phyloP scores from a whole-genome alignment of 2,888 invertebrate genomes.

The Synanthedon formicaeformis region DNA sequence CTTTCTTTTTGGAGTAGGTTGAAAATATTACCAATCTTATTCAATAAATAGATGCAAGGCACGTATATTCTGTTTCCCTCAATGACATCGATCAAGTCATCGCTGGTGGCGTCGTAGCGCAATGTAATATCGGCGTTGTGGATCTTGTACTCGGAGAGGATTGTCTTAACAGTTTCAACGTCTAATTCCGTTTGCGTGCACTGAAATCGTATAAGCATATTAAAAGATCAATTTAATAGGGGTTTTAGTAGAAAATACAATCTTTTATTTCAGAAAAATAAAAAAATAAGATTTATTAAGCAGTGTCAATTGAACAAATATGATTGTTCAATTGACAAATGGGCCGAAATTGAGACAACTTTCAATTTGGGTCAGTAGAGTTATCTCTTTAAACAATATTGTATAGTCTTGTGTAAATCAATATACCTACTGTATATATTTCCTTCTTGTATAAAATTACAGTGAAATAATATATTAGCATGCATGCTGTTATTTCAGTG shows the following conservation, averaged over 20 bases:
- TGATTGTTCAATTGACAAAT: too few relatives aligned
- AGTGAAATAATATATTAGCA: too few relatives aligned
- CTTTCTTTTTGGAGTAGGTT: background rate
- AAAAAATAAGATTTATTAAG: too few relatives aligned
- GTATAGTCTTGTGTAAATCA: too few relatives aligned
- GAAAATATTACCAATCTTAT: slow-evolving; percentile 87
- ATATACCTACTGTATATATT: too few relatives aligned
- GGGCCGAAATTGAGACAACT: too few relatives aligned
- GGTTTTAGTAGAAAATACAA: slow-evolving; percentile 5
- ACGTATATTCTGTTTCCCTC: slow-evolving; percentile 99
- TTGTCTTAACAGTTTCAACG: slow-evolving; percentile 92
- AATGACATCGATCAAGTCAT: slow-evolving; percentile 97
- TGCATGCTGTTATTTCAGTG: too few relatives aligned
- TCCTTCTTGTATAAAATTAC: too few relatives aligned
- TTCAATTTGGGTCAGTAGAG: too few relatives aligned
- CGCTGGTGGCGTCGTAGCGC: slow-evolving; percentile 93
- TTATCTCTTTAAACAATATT: too few relatives aligned
- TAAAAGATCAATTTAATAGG: background rate
- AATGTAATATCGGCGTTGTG: slow-evolving; percentile 98
- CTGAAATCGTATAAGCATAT: slow-evolving; percentile 37
- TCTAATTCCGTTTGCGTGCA: slow-evolving; percentile 94
- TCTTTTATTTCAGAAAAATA: too few relatives aligned
- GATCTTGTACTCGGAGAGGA: slow-evolving; percentile 97
- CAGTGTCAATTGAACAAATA: too few relatives aligned
- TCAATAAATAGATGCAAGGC: slow-evolving; percentile 98